Evolutionary conservation across 2,113 vertebrate genomes (phyloP).

Genomic region (Bettongia penicillata): DNA sequence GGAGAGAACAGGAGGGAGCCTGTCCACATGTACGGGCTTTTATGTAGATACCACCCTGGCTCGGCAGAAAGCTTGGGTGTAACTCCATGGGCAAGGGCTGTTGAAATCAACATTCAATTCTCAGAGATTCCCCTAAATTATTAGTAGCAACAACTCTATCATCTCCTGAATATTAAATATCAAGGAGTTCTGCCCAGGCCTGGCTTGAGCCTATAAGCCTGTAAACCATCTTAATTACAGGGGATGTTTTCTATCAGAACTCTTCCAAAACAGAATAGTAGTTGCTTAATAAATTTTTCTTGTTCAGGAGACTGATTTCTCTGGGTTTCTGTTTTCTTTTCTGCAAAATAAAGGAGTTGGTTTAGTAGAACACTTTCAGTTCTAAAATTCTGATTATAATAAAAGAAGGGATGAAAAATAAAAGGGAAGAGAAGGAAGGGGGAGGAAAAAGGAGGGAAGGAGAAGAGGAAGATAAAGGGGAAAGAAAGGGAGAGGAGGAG

Average conservation of each 20-base stretch:
- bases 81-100: background rate
- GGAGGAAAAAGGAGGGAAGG: background rate
- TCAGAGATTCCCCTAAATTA: background rate
- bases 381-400: background rate
- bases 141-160: background rate
- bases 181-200: background rate
- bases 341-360: background rate
- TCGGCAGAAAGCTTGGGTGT: background rate
- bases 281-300: background rate
- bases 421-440: background rate
- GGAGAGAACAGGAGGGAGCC: background rate
- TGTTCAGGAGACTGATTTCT: background rate
- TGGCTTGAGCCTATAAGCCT: background rate
- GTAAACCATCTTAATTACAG: background rate
- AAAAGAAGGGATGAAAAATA: constrained; percentile 1
- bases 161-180: background rate
- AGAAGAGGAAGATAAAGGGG: background rate
- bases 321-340: background rate
- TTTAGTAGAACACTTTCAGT: background rate
- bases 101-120: background rate
- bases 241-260: background rate
- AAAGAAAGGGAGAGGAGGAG: background rate
- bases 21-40: background rate
- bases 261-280: background rate
- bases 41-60: background rate